Conservation (phyloP, 1,140 invertebrate species). For the Philotrypesis tridentata region DNA sequence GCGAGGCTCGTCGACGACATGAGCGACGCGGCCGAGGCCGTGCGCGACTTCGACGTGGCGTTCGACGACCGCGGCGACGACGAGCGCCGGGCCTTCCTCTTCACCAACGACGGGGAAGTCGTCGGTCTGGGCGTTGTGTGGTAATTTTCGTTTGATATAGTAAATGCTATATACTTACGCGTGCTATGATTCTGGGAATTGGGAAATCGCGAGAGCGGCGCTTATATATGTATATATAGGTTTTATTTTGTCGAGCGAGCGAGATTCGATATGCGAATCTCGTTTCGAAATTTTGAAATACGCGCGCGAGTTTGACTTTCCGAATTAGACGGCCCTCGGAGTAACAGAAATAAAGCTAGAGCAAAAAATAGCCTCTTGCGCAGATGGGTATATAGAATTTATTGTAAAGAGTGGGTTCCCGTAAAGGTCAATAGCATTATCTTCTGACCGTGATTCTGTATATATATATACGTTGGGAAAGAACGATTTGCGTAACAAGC, state of each 20-base stretch:
- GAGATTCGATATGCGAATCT: too few relatives aligned
- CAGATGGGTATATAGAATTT: not conserved
- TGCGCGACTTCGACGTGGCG: slow-evolving; percentile 56
- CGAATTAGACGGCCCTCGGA: too few relatives aligned
- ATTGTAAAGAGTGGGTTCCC: not conserved
- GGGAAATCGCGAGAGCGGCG: not conserved
- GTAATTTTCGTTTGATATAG: slow-evolving; percentile 44
- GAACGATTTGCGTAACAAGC: too few relatives aligned
- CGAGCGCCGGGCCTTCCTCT: slow-evolving; percentile 58
- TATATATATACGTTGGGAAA: too few relatives aligned
- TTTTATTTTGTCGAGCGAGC: too few relatives aligned
- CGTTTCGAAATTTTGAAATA: too few relatives aligned
- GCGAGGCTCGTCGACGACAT: slow-evolving; percentile 54
- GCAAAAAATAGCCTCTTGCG: not conserved
- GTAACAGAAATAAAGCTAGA: not conserved
- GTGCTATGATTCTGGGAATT: slow-evolving; percentile 47
- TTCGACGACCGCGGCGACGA: slow-evolving; percentile 12
- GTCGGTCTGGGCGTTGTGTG: slow-evolving; percentile 72
- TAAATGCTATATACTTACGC: not conserved
- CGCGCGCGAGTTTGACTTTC: too few relatives aligned
- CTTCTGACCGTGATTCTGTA: not conserved
- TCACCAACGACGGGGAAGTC: slow-evolving; percentile 71
- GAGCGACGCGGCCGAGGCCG: slow-evolving; percentile 49
- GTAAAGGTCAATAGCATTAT: not conserved
- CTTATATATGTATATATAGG: too few relatives aligned